These are phyloP conservation scores for Heptranchias perlo DNA, from an alignment of 2,113 vertebrate genomes.

Conservation along the genomic window DNA sequence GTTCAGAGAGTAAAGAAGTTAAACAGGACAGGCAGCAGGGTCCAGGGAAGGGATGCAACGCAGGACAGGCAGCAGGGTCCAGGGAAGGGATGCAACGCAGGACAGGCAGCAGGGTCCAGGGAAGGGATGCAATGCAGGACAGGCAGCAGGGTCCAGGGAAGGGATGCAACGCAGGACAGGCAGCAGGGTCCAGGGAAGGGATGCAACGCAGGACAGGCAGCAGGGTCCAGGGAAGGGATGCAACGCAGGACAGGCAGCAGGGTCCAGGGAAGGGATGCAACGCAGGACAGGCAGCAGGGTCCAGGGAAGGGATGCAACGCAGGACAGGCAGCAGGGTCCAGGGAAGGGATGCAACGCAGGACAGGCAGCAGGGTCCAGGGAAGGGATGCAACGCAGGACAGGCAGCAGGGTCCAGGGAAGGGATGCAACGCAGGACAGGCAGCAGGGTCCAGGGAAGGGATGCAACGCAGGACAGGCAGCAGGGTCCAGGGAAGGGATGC, in stretches of 20 bases:
- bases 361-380: constrained; percentile 41
- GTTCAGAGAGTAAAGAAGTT: constrained; percentile 60
- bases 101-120: constrained; percentile 1
- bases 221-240: neutral
- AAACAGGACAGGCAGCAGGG: constrained; percentile 46
- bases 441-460: neutral
- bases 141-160: neutral
- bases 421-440: neutral
- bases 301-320: neutral
- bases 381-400: neutral
- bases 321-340: neutral
- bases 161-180: neutral
- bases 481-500: neutral
- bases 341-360: constrained; percentile 42
- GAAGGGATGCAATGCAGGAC: neutral
- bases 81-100: neutral
- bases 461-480: neutral
- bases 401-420: neutral
- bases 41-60: neutral
- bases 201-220: neutral
- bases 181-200: neutral
- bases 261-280: neutral
- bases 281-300: neutral
- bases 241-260: neutral
- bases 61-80: neutral